phyloP scores from a whole-genome alignment of 1,140 invertebrate genomes.

The Lasioglossum albipes region DNA sequence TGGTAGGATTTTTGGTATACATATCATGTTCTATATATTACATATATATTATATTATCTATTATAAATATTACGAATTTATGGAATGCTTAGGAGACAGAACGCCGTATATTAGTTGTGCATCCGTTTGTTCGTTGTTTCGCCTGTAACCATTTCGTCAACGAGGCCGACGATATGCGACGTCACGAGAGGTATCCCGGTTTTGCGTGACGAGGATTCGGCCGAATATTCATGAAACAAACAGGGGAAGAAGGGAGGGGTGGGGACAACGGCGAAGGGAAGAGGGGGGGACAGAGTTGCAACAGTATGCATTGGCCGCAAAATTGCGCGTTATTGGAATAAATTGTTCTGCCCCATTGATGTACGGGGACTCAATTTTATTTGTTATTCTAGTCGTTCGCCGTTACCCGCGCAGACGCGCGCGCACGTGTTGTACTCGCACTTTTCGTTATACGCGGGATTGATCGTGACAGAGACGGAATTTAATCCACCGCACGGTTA shows the following conservation, averaged over 20 bases:
- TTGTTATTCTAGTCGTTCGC: background rate
- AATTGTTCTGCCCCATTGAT: slow-evolving; percentile 4
- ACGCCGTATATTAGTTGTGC: slow-evolving; percentile 73
- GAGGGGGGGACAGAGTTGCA: background rate
- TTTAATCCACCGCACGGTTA: background rate
- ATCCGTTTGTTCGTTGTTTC: slow-evolving; percentile 70
- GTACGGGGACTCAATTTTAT: background rate
- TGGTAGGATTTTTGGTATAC: slow-evolving; percentile 64
- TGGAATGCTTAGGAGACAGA: slow-evolving; percentile 75
- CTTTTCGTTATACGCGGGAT: background rate
- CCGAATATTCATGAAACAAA: slow-evolving; percentile 19
- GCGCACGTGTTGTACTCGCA: background rate
- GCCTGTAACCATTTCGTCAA: slow-evolving; percentile 57
- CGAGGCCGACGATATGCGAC: slow-evolving; percentile 5
- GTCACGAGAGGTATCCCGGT: background rate
- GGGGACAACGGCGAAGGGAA: background rate
- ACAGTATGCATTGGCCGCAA: background rate
- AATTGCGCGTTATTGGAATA: background rate
- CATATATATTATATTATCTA: slow-evolving; percentile 47
- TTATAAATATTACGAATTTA: slow-evolving; percentile 51
- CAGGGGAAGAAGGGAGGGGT: background rate
- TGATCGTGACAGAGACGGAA: background rate
- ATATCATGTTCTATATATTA: slow-evolving; percentile 45
- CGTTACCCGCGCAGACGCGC: no score
- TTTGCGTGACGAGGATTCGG: background rate